Percentiles rank a stretch among this genome's conserved stretches.
phyloP scores from a whole-genome alignment of 2,113 vertebrate species.

The Abramis brama region DNA sequence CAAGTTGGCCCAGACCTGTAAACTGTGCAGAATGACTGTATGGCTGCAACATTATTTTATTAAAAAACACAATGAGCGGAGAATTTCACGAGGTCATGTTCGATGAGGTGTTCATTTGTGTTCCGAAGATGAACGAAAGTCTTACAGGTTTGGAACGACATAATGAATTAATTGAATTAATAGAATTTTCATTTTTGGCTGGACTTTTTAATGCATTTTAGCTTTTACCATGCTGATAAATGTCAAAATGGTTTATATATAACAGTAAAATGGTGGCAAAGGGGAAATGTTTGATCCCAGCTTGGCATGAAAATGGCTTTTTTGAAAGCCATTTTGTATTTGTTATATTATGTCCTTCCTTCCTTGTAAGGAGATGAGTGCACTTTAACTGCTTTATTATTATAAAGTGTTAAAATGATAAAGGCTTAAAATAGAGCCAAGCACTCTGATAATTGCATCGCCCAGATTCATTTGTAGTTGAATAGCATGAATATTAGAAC shows the following conservation, averaged over 20 bases:
- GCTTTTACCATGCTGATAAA: neutral
- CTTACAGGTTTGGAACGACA: no score
- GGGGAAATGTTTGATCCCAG: neutral
- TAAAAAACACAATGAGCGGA: neutral
- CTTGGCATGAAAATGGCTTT: neutral
- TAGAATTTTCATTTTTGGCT: neutral
- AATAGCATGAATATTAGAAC: slow-evolving; percentile 32
- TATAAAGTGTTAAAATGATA: neutral
- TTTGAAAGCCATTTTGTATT: neutral
- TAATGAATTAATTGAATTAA: no score
- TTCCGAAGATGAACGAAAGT: no score
- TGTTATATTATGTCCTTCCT: neutral
- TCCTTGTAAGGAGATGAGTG: neutral
- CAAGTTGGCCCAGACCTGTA: neutral
- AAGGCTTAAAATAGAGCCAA: neutral
- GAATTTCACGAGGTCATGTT: neutral
- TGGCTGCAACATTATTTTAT: neutral
- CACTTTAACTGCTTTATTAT: slow-evolving; percentile 9
- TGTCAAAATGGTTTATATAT: no score
- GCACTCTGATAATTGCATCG: neutral
- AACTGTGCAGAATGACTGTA: neutral
- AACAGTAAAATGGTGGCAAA: neutral
- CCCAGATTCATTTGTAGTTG: slow-evolving; percentile 47
- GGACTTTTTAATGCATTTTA: neutral
- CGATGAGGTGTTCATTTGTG: neutral